These are phyloP conservation scores for Orthochromis malagaraziensis DNA, from an alignment of 2,113 vertebrate species.

Conservation along the genomic window DNA sequence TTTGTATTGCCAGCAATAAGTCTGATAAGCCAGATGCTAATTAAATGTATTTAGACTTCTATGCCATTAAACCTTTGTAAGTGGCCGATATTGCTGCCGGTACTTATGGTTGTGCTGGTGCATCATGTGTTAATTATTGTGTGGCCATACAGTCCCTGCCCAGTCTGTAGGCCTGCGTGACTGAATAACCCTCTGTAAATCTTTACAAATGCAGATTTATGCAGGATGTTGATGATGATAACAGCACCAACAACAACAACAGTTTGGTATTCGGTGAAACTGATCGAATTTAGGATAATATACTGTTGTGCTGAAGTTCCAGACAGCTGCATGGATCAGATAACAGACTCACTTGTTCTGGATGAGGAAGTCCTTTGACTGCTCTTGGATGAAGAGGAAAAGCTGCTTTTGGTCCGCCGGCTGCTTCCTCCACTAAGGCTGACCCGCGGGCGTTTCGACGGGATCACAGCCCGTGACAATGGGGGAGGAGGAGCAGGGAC, in stretches of 20 bases:
- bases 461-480: conserved; percentile 80
- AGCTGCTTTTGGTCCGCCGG: conserved; percentile 81
- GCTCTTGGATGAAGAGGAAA: conserved; percentile 83
- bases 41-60: background rate
- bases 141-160: background rate
- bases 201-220: background rate
- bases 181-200: background rate
- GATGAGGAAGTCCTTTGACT: conserved; percentile 78
- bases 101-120: background rate
- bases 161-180: background rate
- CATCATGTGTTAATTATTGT: background rate
- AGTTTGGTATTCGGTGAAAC: background rate
- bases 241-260: background rate
- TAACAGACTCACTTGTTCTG: conserved; percentile 61
- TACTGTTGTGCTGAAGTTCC: background rate
- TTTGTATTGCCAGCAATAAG: background rate
- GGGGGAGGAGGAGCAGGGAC: conserved; percentile 79
- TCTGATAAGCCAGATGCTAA: background rate
- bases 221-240: background rate
- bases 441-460: conserved; percentile 82
- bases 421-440: conserved; percentile 79
- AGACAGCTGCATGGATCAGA: background rate
- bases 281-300: rapidly evolving
- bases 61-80: background rate
- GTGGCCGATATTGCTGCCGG: rapidly evolving